Evolutionary conservation across 2,888 invertebrate genomes (phyloP).

Genomic region (Julus scandinavius): DNA sequence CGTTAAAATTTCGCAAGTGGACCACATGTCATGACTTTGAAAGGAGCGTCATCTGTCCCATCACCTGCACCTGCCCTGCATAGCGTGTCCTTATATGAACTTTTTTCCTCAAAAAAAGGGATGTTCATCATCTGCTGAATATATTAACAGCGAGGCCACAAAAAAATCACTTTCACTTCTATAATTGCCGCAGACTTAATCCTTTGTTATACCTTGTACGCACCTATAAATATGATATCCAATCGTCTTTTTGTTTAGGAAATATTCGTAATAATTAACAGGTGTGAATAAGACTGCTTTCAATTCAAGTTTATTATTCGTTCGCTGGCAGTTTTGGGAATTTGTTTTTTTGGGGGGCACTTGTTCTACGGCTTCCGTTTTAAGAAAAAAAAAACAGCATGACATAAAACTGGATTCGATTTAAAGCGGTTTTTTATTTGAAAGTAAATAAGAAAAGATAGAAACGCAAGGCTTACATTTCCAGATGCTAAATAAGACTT

Average conservation of each 20-base stretch:
- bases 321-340: background rate
- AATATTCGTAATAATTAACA: background rate
- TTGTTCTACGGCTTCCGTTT: conserved; percentile 16
- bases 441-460: background rate
- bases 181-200: conserved; percentile 8
- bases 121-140: conserved; percentile 30
- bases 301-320: background rate
- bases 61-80: background rate
- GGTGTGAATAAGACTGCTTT: conserved; percentile 1
- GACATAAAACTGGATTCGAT: background rate
- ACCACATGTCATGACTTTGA: conserved; percentile 39
- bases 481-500: too few relatives aligned
- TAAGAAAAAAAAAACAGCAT: background rate
- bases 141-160: background rate
- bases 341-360: background rate
- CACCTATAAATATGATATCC: background rate
- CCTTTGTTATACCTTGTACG: conserved; percentile 13
- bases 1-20: conserved; percentile 1
- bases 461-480: too few relatives aligned
- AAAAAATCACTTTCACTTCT: conserved; percentile 23
- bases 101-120: conserved; percentile 13
- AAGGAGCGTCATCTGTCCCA: conserved; percentile 17
- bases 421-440: background rate
- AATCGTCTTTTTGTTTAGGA: background rate
- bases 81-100: conserved; percentile 14